Conservation (phyloP, 1,140 invertebrate species). For the Macrosteles quadrilineatus region DNA sequence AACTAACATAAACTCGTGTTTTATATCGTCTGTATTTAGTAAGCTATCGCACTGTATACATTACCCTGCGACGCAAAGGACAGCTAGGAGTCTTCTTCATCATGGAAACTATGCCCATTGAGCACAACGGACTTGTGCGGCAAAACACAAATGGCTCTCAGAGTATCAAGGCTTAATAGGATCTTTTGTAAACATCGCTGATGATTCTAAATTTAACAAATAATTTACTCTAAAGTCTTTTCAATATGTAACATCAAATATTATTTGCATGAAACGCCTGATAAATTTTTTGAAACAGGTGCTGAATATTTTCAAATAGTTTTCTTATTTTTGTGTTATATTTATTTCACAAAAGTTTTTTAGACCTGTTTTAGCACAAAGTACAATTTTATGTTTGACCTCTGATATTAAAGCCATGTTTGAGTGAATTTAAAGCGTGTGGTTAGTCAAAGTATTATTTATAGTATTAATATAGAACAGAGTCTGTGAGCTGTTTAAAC, state of each 20-base stretch:
- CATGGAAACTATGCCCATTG: conserved; percentile 27
- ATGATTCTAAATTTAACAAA: conserved; percentile 36
- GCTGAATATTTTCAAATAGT: too few species aligned
- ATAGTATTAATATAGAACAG: too few species aligned
- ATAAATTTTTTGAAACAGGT: too few species aligned
- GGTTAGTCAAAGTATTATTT: too few species aligned
- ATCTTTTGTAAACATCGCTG: conserved; percentile 43
- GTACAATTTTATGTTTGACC: too few species aligned
- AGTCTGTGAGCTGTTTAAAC: too few species aligned
- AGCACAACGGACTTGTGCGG: conserved; percentile 26
- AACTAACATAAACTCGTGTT: background rate
- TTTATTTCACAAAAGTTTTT: too few species aligned
- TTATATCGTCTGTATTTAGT: background rate
- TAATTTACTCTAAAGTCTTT: conserved; percentile 29
- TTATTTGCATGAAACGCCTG: too few species aligned
- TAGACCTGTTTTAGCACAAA: too few species aligned
- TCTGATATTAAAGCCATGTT: too few species aligned
- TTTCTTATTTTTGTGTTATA: too few species aligned
- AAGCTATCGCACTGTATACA: conserved; percentile 39
- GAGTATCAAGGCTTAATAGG: conserved; percentile 43
- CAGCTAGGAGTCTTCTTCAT: conserved; percentile 30
- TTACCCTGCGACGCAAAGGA: conserved; percentile 40
- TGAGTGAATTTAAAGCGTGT: too few species aligned
- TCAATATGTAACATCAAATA: conserved; percentile 12
- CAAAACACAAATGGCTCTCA: conserved; percentile 39